phyloP scores from a whole-genome alignment of 2,888 invertebrate genomes.

The Aquatica leii region DNA sequence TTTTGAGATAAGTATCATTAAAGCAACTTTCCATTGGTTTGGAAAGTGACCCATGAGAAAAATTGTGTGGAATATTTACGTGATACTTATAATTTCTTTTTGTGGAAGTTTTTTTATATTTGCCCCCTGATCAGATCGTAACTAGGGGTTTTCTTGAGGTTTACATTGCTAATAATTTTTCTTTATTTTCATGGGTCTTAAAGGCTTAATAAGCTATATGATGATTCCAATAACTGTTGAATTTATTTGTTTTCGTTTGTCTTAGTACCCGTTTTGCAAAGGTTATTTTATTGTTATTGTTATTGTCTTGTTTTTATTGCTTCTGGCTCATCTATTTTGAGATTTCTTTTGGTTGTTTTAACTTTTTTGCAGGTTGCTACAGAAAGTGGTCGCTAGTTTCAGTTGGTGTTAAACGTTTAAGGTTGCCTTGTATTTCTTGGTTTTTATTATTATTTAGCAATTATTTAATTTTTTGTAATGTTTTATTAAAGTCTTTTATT shows the following conservation, averaged over 20 bases:
- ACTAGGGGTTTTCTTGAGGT: constrained; percentile 12
- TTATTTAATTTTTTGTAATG: too few relatives aligned
- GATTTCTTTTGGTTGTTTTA: background rate
- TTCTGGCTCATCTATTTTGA: background rate
- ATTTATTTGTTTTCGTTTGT: constrained; percentile 2
- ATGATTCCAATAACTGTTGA: background rate
- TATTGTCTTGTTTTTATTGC: background rate
- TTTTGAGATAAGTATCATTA: too few relatives aligned
- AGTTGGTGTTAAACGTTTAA: too few relatives aligned
- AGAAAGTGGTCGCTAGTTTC: too few relatives aligned
- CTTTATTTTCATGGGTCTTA: background rate
- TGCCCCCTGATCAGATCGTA: background rate
- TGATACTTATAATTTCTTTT: too few relatives aligned
- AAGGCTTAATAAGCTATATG: background rate
- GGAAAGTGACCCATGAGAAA: too few relatives aligned
- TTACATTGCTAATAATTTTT: constrained; percentile 9
- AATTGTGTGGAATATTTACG: too few relatives aligned
- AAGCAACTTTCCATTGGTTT: background rate
- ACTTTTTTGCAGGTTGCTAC: too few relatives aligned
- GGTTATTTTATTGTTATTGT: too few relatives aligned
- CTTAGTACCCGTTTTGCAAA: background rate
- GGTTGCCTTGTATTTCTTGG: too few relatives aligned
- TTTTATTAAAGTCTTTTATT: background rate
- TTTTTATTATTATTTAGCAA: too few relatives aligned
- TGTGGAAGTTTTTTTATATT: background rate